These are phyloP conservation scores for Prionace glauca DNA, from an alignment of 2,797 vertebrate genomes.

Conservation along the genomic window DNA sequence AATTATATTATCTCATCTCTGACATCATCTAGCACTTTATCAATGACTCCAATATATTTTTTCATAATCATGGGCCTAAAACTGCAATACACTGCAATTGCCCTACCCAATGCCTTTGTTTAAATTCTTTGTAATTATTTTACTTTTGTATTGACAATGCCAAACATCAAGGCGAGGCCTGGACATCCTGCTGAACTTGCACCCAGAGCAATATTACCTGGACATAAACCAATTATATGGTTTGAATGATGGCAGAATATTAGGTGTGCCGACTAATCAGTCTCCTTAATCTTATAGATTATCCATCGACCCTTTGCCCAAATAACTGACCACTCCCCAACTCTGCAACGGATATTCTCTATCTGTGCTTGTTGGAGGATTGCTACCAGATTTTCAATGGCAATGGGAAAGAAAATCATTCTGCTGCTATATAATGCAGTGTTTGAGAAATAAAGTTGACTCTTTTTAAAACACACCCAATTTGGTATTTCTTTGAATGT, in stretches of 20 bases:
- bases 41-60: no score
- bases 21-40: neutral
- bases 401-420: neutral
- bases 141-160: neutral
- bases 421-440: neutral
- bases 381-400: neutral
- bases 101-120: neutral
- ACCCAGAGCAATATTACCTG: neutral
- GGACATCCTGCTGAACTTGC: neutral
- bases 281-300: neutral
- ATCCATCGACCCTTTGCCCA: neutral
- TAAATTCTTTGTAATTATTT: neutral
- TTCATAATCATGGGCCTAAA: no score
- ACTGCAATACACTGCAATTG: neutral
- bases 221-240: neutral
- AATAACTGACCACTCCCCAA: neutral
- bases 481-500: neutral
- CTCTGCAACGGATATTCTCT: no score
- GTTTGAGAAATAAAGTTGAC: neutral
- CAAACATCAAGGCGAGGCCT: neutral
- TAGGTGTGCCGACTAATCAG: neutral
- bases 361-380: neutral
- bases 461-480: neutral
- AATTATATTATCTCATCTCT: neutral
- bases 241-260: neutral